Evolutionary conservation across 2,113 vertebrate species (phyloP).

Genomic region (Gallinago media): DNA sequence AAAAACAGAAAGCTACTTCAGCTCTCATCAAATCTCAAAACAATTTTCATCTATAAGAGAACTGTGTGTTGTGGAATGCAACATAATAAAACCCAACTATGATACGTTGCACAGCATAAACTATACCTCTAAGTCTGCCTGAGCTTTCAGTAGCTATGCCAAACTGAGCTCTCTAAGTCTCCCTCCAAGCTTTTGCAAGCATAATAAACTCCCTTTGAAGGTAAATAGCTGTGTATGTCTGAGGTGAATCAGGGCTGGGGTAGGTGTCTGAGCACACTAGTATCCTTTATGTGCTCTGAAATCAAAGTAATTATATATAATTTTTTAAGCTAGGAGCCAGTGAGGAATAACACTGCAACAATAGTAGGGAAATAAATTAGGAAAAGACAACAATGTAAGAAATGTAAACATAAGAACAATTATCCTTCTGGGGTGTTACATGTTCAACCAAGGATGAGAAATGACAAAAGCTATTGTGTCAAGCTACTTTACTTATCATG

Average conservation of each 20-base stretch:
- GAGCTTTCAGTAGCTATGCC: not conserved
- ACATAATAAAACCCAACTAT: not conserved
- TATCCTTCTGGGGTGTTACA: not conserved
- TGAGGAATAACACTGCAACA: not conserved
- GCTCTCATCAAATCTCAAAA: constrained; percentile 25
- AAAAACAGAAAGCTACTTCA: constrained; percentile 1
- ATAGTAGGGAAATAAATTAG: not conserved
- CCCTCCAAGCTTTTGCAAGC: not conserved
- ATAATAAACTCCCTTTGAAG: not conserved
- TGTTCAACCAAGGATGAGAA: not conserved
- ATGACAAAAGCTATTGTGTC: not conserved
- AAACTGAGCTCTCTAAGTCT: not conserved
- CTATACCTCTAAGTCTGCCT: not conserved
- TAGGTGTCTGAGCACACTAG: not conserved
- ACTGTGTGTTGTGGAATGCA: not conserved
- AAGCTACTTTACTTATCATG: not conserved
- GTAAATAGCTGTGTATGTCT: not conserved
- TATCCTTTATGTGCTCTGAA: not conserved
- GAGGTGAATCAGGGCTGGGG: fast-evolving
- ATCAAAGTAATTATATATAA: not conserved
- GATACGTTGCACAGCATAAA: not conserved
- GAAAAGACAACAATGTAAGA: not conserved
- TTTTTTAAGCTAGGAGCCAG: not conserved
- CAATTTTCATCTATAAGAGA: not conserved
- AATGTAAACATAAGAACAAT: constrained; percentile 1